Base-by-base conservation (phyloP, 2,888 invertebrate species). In the Drosophila neonasuta region DNA sequence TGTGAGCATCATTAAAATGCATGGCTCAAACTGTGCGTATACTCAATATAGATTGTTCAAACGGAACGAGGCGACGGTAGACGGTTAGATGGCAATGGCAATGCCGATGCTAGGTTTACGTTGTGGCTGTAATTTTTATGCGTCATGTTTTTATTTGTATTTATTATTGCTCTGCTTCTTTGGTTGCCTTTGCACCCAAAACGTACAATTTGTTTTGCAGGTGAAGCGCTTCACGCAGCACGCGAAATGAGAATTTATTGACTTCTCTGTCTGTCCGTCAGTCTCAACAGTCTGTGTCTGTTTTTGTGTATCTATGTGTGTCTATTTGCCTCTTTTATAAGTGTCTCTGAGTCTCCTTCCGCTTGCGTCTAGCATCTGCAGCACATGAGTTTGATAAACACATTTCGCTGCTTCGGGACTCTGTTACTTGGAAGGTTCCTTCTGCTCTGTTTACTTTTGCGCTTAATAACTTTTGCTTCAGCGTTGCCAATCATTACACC, bases 121-220 rank as follows among this genome's bases (percentile, higher is more conserved):
- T 51, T 76, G 69, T 71, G 69, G 50, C 67, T 72, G 75, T 68
- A 81, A 83, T 87, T 82, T 85, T 84, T 82, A 72, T 79, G 60
- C 82, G 86, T 77, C 80, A 82, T 85, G 86, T 66, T 87, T 77
- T 85, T 83, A 83, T 83, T 87, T 83, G 86, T 83, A 83, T 83
- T 83, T 83, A 83, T 83, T 83, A 83, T 87, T 85, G 80, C 87
- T 71, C 52, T 56, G 58, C 60, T 68, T 29, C 36, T 11, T 32
- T 20, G 44, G 9, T 11, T 39, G 58, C 42, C 55, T 68, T 46
- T 66, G 62, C 50, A 55, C 36, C 57, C 64, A 60, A 61, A 61
- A 51, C 52, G 46, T 54, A 67, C 69, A 73, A 68, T 86, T 69
- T 67, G 66, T 68, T 78, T 86, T 11, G 62, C 80, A 82, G 87